Evolutionary conservation across 2,888 invertebrate species (phyloP).

Genomic region (Tubulanus polymorphus): DNA sequence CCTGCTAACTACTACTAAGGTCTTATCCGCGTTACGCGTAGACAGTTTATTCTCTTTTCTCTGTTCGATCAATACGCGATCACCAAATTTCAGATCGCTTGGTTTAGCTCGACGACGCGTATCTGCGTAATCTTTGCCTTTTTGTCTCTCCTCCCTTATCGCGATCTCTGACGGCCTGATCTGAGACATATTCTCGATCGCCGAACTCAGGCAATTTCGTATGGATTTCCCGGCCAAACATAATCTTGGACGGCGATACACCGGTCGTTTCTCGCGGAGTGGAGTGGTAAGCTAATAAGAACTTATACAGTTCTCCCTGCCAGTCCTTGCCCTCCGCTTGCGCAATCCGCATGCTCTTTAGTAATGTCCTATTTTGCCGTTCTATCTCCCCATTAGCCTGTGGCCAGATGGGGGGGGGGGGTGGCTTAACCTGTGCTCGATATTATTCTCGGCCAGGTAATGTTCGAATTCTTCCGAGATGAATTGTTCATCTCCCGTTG

Average conservation of each 20-base stretch:
- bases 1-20: background rate
- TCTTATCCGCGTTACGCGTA: background rate
- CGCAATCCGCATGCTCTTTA: conserved; percentile 20
- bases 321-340: conserved; percentile 9
- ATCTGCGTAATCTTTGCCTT: conserved; percentile 6
- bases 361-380: conserved; percentile 16
- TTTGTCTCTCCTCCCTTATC: conserved; percentile 7
- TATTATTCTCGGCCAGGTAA: conserved; percentile 10
- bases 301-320: conserved; percentile 7
- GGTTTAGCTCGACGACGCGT: background rate
- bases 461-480: conserved; percentile 9
- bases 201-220: conserved; percentile 2
- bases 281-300: conserved; percentile 10
- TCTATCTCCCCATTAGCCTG: conserved; percentile 22
- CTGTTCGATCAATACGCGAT: conserved; percentile 1
- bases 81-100: background rate
- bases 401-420: conserved; percentile 18
- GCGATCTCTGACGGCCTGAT: conserved; percentile 3
- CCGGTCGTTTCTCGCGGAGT: conserved; percentile 22
- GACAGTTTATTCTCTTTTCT: background rate
- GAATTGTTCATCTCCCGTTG: conserved; percentile 19
- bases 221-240: conserved; percentile 1
- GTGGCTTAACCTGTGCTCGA: conserved; percentile 12
- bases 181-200: background rate
- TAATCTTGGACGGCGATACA: conserved; percentile 12